Base-by-base conservation (phyloP, 2,888 invertebrate genomes). In the Epinotia ramella region DNA sequence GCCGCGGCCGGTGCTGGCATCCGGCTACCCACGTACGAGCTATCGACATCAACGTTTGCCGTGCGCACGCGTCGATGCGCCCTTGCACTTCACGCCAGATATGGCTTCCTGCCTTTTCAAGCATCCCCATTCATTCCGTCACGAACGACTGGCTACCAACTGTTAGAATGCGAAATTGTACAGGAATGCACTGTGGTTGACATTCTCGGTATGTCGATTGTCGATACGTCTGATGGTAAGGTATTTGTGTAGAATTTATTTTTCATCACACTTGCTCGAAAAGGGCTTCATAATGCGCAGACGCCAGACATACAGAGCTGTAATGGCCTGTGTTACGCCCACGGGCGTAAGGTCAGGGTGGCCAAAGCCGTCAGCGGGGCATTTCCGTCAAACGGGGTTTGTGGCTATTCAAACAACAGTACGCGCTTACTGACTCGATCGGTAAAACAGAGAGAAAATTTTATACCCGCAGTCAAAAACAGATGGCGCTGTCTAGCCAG, bases 101-200 rank as follows among this genome's bases (percentile, higher is more conserved):
- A 83, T 78, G 81, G 82, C 86, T 90, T 91, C 91, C 91, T 89
- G 91, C 80, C 86, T 84, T 86, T 91, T 89, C 84, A 89, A 79
- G 80, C 83, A 82, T 85, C 88, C 89, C 86, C 84, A 91, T 90
- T 90, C 86, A 89, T 82, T 77, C 79, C 78, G 89, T 88, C 89
- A 90, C 88, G 90, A 84, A 80, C 87, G 81, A 84, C 80, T 87
- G 87, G 76, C 59, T 79, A 62, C 81, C 86, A 86, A 84, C 84
- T 84, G 85, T 84, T 69, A 66, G 83, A 80, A 84, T 82, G 82
- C 84, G 82, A 83, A 86, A 70, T 71, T 70, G 68, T 53, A 46
- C 49, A 73, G 77, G 72, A 86, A 84, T 84, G 80, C 81, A 82
- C 81, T 77, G 46, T 68, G 53, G 49, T 46, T 28, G 57, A 46